A percentile compares a stretch with the other conserved stretches of the same genome.
phyloP scores from a whole-genome alignment of 2,797 vertebrate species.

The Molothrus aeneus region DNA sequence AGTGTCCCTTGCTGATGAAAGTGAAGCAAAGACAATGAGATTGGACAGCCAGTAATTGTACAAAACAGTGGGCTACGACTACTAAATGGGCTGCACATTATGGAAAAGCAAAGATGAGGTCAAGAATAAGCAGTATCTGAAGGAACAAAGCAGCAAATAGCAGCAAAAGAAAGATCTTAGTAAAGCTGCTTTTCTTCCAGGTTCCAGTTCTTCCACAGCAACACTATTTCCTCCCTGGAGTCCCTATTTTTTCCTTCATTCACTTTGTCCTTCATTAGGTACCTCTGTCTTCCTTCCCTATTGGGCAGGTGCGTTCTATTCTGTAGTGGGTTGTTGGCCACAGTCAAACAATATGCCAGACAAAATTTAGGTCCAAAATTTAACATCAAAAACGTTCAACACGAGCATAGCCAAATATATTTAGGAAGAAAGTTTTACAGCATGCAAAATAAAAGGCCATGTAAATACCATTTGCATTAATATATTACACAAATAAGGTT shows the following conservation, averaged over 20 bases:
- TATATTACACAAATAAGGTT: neutral
- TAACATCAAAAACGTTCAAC: neutral
- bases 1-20: neutral
- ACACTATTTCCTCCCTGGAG: neutral
- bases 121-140: neutral
- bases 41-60: neutral
- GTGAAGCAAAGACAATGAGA: neutral
- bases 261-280: neutral
- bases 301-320: neutral
- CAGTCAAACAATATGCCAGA: neutral
- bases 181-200: neutral
- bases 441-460: neutral
- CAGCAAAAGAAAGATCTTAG: neutral
- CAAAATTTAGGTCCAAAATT: neutral
- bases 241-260: neutral
- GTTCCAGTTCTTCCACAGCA: neutral
- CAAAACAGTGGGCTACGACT: neutral
- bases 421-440: neutral
- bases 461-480: neutral
- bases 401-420: neutral
- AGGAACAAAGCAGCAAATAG: neutral
- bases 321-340: neutral
- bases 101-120: neutral
- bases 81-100: neutral
- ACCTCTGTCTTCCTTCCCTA: neutral